Evolutionary conservation across 1,140 invertebrate species (phyloP).

Genomic region (Pseudomyrmex dendroicus): DNA sequence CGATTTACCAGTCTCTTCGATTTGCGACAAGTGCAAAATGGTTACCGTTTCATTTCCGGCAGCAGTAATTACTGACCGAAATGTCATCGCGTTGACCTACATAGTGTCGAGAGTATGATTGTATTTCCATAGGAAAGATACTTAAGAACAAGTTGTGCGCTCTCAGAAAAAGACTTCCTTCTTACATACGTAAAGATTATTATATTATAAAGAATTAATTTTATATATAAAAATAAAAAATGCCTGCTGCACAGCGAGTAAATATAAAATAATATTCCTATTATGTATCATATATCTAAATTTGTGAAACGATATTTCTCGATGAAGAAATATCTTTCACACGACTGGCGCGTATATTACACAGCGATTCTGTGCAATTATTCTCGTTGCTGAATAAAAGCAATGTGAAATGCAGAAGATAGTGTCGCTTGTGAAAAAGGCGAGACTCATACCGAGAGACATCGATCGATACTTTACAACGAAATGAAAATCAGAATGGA

Average conservation of each 20-base stretch:
- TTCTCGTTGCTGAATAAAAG: background rate
- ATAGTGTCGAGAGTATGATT: conserved; percentile 61
- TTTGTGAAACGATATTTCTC: background rate
- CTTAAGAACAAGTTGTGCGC: conserved; percentile 2
- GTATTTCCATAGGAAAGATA: conserved; percentile 41
- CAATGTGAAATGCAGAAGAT: conserved; percentile 12
- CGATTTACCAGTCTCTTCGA: conserved; percentile 57
- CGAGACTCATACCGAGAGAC: background rate
- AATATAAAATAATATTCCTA: background rate
- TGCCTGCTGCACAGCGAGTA: too few relatives aligned
- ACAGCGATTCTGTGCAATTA: conserved; percentile 31
- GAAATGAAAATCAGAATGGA: conserved; percentile 37
- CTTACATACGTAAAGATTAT: background rate
- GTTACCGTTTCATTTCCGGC: conserved; percentile 72
- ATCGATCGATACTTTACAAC: conserved; percentile 38
- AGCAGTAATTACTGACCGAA: conserved; percentile 71
- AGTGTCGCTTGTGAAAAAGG: conserved; percentile 39
- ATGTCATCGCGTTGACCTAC: conserved; percentile 64
- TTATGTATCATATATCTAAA: too few relatives aligned
- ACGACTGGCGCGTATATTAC: background rate
- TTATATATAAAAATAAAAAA: too few relatives aligned
- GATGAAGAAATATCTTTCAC: background rate
- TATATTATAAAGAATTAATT: background rate
- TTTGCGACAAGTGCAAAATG: conserved; percentile 59
- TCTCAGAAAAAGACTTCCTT: background rate